Evolutionary conservation across 2,888 invertebrate genomes (phyloP), one percentile per base, ranked within the genome.

Genomic region (Oscheius sp.): DNA sequence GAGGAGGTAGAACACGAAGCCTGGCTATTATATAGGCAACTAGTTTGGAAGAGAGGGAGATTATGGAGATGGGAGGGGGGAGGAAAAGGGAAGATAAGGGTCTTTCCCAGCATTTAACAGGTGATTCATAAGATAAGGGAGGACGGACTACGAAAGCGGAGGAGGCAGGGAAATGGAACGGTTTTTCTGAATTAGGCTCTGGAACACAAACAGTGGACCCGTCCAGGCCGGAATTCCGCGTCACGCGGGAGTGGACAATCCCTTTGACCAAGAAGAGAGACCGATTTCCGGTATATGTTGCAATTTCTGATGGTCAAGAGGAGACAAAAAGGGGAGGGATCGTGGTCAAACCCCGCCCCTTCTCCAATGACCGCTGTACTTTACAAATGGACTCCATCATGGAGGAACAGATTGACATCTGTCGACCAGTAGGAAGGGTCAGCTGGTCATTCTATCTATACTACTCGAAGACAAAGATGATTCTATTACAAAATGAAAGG

Each of bases 171-270:
- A 28, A 44, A 59, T 41, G 41, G 59, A 59, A 54, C 54, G 54
- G 33, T 54, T 54, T 59, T 38, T 59, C 44, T 41, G 59, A 59
- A 59, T 59, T 59, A 59, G 59, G 59, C n/a, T 30, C 41, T 59
- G 59, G 59, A 59, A 59, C 59, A 59, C 59, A 59, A 59, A 59
- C 59, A 44, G 44, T 41, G 59, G 51, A n/a, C 51, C 30, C 33
- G 17, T 28, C 26, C 51, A 17, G 44, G 24, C 59, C 59, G 59
- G 59, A 59, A 59, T 59, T 59, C 59, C 59, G 59, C 56, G 22
- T 59, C 59, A 59, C 59, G 59, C 59, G 59, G 44, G 30, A 30
- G 51, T 51, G 51, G 51, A 54, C 54, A 54, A 54, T 54, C 54
- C 33, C 54, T 20, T 28, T 26, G 30, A 50, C 20, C n/a, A 54